These are phyloP conservation scores for Streptopelia turtur DNA, from an alignment of 2,797 vertebrate species.

Conservation along the genomic window DNA sequence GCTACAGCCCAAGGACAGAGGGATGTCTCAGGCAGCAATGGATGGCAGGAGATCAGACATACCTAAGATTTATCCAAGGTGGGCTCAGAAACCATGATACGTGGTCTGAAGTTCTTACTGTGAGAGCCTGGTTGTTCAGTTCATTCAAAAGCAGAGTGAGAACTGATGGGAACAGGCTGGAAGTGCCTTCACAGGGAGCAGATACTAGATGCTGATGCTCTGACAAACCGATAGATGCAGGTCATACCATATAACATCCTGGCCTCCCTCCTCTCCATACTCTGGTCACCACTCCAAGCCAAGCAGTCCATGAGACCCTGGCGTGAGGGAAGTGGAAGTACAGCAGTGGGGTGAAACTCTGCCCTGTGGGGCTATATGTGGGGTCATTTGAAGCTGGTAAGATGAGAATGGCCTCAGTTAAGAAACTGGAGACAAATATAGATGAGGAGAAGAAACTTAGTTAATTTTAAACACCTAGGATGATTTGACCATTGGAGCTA, in stretches of 20 bases:
- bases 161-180: not conserved
- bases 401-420: too few relatives aligned
- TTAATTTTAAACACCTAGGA: not conserved
- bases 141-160: not conserved
- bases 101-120: not conserved
- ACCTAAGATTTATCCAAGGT: not conserved
- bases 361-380: not conserved
- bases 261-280: not conserved
- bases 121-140: not conserved
- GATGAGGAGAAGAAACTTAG: not conserved
- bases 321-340: not conserved
- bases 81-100: not conserved
- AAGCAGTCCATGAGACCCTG: not conserved
- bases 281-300: not conserved
- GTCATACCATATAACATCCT: not conserved
- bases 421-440: not conserved
- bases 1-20: not conserved
- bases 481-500: not conserved
- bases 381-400: not conserved
- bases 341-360: not conserved
- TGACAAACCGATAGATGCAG: not conserved
- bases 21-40: not conserved
- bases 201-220: not conserved
- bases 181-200: not conserved
- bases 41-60: not conserved